phyloP scores from a whole-genome alignment of 2,113 vertebrate genomes.

The Strix uralensis region DNA sequence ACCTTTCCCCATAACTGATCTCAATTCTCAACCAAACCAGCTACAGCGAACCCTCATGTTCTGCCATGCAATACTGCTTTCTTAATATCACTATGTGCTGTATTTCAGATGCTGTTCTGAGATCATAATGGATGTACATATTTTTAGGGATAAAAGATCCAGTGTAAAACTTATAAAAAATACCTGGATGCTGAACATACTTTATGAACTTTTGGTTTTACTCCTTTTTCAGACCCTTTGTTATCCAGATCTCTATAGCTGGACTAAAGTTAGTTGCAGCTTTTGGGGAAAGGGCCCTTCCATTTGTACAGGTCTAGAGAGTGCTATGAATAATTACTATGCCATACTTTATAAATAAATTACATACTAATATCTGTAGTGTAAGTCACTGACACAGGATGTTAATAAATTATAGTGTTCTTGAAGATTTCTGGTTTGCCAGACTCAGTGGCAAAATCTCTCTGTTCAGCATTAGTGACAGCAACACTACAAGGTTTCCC shows the following conservation, averaged over 20 bases:
- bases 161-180: background rate
- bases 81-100: background rate
- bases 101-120: background rate
- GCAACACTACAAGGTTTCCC: background rate
- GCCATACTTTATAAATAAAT: slow-evolving; percentile 13
- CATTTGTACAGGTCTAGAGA: background rate
- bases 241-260: background rate
- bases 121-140: background rate
- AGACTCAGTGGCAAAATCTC: background rate
- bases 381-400: background rate
- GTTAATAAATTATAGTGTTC: background rate
- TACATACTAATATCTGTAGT: background rate
- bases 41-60: background rate
- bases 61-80: background rate
- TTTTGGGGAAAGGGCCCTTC: background rate
- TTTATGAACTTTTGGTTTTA: background rate
- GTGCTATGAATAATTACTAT: background rate
- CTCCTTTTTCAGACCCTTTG: background rate
- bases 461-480: background rate
- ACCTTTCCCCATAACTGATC: background rate
- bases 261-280: background rate
- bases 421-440: slow-evolving; percentile 4
- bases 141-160: background rate
- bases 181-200: background rate
- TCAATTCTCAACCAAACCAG: background rate